Evolutionary conservation across 30 jellyfish, hydroid and myxozoan genomes (phyloP).

Genomic region (Chironex yamaguchii): DNA sequence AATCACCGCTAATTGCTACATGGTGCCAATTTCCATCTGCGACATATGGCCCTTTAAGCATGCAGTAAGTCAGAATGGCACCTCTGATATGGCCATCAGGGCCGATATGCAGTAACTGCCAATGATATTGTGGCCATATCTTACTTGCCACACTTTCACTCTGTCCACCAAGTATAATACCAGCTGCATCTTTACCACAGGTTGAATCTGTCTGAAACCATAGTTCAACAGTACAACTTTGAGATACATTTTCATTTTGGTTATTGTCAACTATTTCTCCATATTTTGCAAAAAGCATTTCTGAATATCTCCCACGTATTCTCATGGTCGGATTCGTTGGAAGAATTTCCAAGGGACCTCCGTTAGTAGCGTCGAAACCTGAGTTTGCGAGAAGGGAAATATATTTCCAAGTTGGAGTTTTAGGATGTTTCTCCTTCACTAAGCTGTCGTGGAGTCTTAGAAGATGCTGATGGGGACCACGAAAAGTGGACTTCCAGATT

Average conservation of each 20-base stretch:
- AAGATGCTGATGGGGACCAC: not conserved
- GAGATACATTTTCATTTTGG: not conserved
- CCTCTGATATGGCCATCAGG: conserved; percentile 39
- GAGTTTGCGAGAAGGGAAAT: not conserved
- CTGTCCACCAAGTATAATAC: not conserved
- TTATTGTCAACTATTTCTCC: not conserved
- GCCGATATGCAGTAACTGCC: conserved; percentile 23
- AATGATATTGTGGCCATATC: conserved; percentile 25
- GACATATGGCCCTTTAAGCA: conserved; percentile 7
- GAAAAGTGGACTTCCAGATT: not conserved
- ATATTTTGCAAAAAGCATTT: not conserved
- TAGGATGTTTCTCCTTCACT: not conserved
- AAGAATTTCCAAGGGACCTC: not conserved
- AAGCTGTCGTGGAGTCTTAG: not conserved
- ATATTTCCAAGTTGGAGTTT: not conserved
- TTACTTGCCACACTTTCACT: not conserved
- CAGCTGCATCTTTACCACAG: not conserved
- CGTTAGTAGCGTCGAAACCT: not conserved
- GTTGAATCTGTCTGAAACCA: not conserved
- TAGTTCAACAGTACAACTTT: not conserved
- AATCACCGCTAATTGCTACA: conserved; percentile 2
- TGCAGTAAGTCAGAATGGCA: not conserved
- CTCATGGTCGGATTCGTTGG: not conserved
- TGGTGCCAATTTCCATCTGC: conserved; percentile 22
- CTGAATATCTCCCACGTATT: not conserved